Evolutionary conservation across 1,140 invertebrate genomes (phyloP).

Genomic region (Drosophila lowei): DNA sequence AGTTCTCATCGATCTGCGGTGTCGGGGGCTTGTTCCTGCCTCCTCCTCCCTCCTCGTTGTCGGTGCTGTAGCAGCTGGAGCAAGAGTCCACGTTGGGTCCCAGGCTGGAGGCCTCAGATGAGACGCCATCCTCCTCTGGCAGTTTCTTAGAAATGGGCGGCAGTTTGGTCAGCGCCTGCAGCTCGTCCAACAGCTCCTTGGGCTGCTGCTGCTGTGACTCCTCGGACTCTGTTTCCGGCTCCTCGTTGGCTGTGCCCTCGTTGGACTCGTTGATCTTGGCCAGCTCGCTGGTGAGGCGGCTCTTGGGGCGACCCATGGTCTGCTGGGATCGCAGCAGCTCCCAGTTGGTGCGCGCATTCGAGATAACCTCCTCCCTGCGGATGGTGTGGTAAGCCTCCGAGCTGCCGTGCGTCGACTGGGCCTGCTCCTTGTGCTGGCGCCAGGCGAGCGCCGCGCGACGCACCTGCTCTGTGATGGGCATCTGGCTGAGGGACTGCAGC

Average conservation of each 20-base stretch:
- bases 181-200: conserved; percentile 84
- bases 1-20: conserved; percentile 65
- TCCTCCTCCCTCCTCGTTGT: conserved; percentile 83
- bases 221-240: conserved; percentile 85
- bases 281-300: conserved; percentile 67
- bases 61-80: conserved; percentile 85
- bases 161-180: conserved; percentile 81
- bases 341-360: conserved; percentile 92
- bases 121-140: conserved; percentile 75
- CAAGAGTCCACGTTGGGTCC: conserved; percentile 88
- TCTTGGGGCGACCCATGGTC: conserved; percentile 53
- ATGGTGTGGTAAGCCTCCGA: conserved; percentile 87
- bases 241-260: conserved; percentile 48
- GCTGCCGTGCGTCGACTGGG: conserved; percentile 87
- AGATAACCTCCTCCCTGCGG: conserved; percentile 89
- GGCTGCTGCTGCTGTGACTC: conserved; percentile 84
- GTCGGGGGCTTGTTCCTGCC: conserved; percentile 14
- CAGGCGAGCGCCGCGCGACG: conserved; percentile 89
- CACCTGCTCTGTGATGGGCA: conserved; percentile 91
- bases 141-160: conserved; percentile 50
- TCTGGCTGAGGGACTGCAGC: conserved; percentile 87
- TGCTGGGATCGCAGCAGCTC: conserved; percentile 88
- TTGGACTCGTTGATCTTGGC: conserved; percentile 77
- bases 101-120: conserved; percentile 85
- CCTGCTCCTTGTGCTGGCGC: conserved; percentile 89